Evolutionary conservation across 2,797 vertebrate species (phyloP), one percentile per base, ranked within the genome.

Genomic region (Todus mexicanus): DNA sequence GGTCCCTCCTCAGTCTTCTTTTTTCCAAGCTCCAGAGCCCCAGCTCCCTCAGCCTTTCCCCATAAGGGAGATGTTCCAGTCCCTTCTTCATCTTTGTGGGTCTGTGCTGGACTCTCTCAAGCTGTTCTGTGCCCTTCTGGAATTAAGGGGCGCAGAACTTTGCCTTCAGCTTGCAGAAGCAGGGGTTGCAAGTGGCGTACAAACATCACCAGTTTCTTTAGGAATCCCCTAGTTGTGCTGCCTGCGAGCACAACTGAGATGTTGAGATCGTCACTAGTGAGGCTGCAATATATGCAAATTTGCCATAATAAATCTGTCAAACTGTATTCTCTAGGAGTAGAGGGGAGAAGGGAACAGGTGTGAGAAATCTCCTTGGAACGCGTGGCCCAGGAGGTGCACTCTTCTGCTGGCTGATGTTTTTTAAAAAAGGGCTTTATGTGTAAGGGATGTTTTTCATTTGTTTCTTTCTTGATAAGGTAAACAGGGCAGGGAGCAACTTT

Each of bases 171-270:
- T 77, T 27, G 23, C n/a, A 5, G 38, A 12, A 61, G 22, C 2
- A 29, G 27, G 6, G 26, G 12, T 37, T 2, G 9, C 29, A 8
- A 42, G 50, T 1, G 31, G 12, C 6, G 13, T 4, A 5, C 19
- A 17, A 29, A n/a, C 43, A 2, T 16, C 70, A 12, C 33, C n/a
- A 11, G 31, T 15, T 79, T 35, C 15, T 25, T 19, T 16, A 26
- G 73, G 56, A 11, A 31, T 71, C 11, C 9, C 16, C 12, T 3
- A n/a, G n/a, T n/a, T n/a, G 2, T 5, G 14, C 27, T 2, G 1
- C 29, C 43, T 12, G 11, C 5, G 27, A 76, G 33, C 65, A 3
- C 35, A 16, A 4, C 15, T 27, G 61, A 48, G 64, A 35, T 6
- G 50, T 47, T 59, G 40, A 7, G 16, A 13, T 57, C 13, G 6